Base-by-base conservation (phyloP, 2,888 invertebrate species). In the Metellina segmentata region DNA sequence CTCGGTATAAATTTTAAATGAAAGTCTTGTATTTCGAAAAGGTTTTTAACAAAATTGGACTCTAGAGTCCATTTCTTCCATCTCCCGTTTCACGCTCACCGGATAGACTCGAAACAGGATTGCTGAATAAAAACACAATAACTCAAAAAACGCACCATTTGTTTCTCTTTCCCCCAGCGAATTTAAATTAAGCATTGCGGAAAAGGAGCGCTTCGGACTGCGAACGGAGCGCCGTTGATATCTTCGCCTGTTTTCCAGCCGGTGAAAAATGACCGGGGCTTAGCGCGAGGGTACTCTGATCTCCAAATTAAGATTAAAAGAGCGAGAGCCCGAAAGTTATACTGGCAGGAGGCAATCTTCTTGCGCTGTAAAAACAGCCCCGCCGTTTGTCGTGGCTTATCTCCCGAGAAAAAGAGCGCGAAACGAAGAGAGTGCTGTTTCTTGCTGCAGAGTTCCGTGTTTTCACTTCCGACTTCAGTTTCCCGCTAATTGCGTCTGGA, bases 301-400 rank as follows among this genome's bases (percentile, higher is more conserved):
- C 85, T 75, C 75, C 20, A 75, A 85, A 85, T 85, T 74, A 85
- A 85, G 85, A 85, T 85, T 85, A 85, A 85, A 85, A 85, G 85
- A 61, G 74, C 11, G 34, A 6, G 20, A 34, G 34, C 79, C 61
- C 53, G 79, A 61, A 79, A 79, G 79, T 79, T 61, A 61, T 61
- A 61, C 61, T 11, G 61, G 16, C 13, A 61, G 61, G 61, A 61
- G 61, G 61, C 5, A 61, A 61, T 34, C 34, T 34, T 34, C 61
- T 61, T 61, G 11, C 11, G 61, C 16, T 61, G 61, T 8, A 61
- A 61, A 61, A 61, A 61, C 61, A 61, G 5, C 61, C 9, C 61
- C 61, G 61, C 61, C 61, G 16, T 61, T 61, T 61, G 61, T 61
- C 16, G 61, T 61, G 61, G 61, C 61, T 61, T 61, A 61, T 61